Evolutionary conservation across 2,888 invertebrate species (phyloP), one percentile per base, ranked within the genome.

Genomic region (Coecobrya sp.): DNA sequence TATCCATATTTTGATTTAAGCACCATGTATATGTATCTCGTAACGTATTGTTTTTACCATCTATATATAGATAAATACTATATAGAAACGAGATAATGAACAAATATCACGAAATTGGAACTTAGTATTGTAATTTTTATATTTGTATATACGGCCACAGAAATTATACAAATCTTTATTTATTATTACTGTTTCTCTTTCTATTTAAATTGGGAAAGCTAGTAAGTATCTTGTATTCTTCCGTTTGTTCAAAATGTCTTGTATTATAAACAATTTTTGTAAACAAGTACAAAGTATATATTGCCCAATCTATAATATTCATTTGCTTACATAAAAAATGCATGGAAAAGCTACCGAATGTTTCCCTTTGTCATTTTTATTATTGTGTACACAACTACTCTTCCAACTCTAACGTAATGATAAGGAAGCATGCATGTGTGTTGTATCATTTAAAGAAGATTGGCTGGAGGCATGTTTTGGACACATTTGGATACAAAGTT

Each of bases 401-500:
- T 81, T n/a, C 55, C 16, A 10, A 13, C n/a, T 49, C 55, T 42
- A 19, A 19, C n/a, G 70, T 59, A 82, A 82, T 82, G 65, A 49
- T 65, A 36, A 25, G 82, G 27, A 65, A 16, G 11, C 65, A 65
- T 62, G 84, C 65, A 85, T 79, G 73, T 55, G 19, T 70, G 10
- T 45, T 45, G 22, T 68, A 10, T 73, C 19, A 76, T 85, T 82
- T 62, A 55, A 45, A 49, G 62, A 73, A 30, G 36, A 85, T 90
- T 85, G 19, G 90, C 79, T 79, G n/a, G 79, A 84, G 73, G 90
- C 85, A 90, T 90, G 90, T 90, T 90, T 90, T 85, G 79, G 90
- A 90, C 90, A 90, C 90, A 85, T 90, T 90, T 86, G 42, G 70
- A 42, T 86, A 84, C 68, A 90, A 89, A 86, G 85, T 90, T 90